phyloP scores from a whole-genome alignment of 2,113 vertebrate species.

The Oceanodroma tethys region DNA sequence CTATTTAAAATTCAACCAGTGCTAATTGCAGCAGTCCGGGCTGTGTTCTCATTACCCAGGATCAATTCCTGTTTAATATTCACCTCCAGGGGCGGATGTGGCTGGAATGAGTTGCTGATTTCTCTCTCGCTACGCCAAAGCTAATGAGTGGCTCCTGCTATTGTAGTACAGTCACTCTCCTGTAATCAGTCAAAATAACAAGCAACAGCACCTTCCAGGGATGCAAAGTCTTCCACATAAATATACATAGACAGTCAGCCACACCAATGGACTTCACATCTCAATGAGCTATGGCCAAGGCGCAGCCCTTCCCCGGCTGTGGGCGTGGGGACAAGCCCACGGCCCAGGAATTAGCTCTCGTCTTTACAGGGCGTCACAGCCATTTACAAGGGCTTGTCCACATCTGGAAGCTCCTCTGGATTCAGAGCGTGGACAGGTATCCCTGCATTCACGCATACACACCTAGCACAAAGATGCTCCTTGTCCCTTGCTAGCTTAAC shows the following conservation, averaged over 20 bases:
- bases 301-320: neutral
- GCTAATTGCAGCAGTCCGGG: conserved; percentile 64
- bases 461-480: neutral
- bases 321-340: neutral
- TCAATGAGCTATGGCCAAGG: conserved; percentile 17
- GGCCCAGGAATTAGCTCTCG: neutral
- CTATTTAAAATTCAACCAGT: conserved; percentile 76
- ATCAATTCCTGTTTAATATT: conserved; percentile 84
- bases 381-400: neutral
- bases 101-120: conserved; percentile 67
- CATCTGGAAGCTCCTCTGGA: neutral
- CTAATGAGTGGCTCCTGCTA: conserved; percentile 75
- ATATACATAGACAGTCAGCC: conserved; percentile 58
- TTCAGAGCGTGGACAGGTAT: neutral
- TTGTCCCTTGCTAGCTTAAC: neutral
- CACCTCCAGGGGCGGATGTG: conserved; percentile 75
- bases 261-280: conserved; percentile 19
- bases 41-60: conserved; percentile 78
- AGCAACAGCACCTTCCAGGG: conserved; percentile 70
- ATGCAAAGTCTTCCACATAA: conserved; percentile 53
- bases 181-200: conserved; percentile 79
- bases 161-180: conserved; percentile 63
- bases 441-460: neutral
- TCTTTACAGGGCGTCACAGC: neutral
- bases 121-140: conserved; percentile 56